Evolutionary conservation across 2,888 invertebrate species (phyloP).

Genomic region (Drosophila monieri): DNA sequence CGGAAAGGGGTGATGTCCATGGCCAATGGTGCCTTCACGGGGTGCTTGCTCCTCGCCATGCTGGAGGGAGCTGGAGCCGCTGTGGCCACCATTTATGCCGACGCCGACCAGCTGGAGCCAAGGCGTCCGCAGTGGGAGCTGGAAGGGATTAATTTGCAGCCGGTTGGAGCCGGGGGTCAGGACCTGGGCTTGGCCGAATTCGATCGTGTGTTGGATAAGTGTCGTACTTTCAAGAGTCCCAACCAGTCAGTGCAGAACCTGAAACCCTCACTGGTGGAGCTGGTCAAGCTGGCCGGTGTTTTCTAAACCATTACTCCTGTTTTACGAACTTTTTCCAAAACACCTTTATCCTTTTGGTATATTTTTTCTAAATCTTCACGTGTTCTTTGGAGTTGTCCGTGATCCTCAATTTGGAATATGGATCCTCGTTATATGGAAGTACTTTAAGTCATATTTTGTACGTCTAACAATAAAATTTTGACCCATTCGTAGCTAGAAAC

Average conservation of each 20-base stretch:
- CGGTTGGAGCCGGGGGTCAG: background rate
- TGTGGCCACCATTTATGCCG: conserved; percentile 65
- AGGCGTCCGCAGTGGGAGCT: conserved; percentile 57
- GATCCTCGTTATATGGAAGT: background rate
- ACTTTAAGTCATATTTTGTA: background rate
- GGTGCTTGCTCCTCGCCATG: conserved; percentile 63
- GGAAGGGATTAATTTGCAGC: background rate
- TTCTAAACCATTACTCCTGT: conserved; percentile 39
- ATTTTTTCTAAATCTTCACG: background rate
- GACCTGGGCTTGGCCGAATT: conserved; percentile 27
- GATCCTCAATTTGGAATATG: background rate
- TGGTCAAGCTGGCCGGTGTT: conserved; percentile 51
- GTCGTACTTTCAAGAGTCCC: conserved; percentile 23
- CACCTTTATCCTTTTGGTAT: background rate
- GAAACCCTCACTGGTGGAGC: conserved; percentile 43
- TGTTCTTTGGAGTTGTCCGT: background rate
- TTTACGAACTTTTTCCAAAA: background rate
- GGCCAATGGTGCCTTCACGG: conserved; percentile 64
- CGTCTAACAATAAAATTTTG: too few species aligned
- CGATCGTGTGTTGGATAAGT: conserved; percentile 54
- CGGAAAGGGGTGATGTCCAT: conserved; percentile 65
- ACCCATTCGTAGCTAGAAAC: too few species aligned
- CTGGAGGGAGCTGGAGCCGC: conserved; percentile 67
- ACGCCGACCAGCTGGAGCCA: background rate
- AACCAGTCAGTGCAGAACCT: conserved; percentile 1